Base-by-base conservation (phyloP, 30 jellyfish, hydroid and myxozoan species). In the Sanderia malayensis region DNA sequence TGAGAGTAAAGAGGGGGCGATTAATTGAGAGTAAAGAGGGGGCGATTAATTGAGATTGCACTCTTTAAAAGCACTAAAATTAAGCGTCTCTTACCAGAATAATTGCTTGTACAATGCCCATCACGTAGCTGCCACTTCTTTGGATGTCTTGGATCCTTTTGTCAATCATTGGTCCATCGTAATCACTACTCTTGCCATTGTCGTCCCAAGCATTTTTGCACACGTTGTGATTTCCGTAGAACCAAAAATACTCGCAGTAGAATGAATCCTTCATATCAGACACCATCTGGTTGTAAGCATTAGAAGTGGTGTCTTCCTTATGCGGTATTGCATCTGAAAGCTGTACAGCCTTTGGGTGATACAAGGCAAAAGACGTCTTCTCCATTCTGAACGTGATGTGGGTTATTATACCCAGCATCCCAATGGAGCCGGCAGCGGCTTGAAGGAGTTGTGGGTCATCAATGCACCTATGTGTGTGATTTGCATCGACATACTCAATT, bases 331-430 rank as follows among this genome's bases (percentile, higher is more conserved):
- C 52, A 6, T 37, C 6, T 24, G 4, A 18, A 18, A 53, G 67
- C 18, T 24, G 37, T 7, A 58, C 71, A 15, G 3, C 19, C 33
- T 11, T 58, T 11, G 71, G 71, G 9, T 58, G 34, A 22, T 17
- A 58, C 33, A 32, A 58, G 19, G 71, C 71, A 22, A 21, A 58
- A 2, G 71, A 21, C 24, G 34, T 22, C 24, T 1, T 2, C 11
- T 58, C 71, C 71, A 58, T 58, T 58, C 11, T 58, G 24, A 58
- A 58, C 22, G 71, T 58, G 11, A 58, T 58, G 11, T 58, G 71
- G 7, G 71, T 58, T 32, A 58, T 29, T 29, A 58, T 58, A 11
- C 71, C 71, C 71, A 58, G 71, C 71, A 58, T 58, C 34, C 71
- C 71, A 11, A 58, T 2, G 3, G 71, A 58, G 31, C 71, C 71